Base-by-base conservation (phyloP, 2,888 invertebrate species). In the Atrina japonica region DNA sequence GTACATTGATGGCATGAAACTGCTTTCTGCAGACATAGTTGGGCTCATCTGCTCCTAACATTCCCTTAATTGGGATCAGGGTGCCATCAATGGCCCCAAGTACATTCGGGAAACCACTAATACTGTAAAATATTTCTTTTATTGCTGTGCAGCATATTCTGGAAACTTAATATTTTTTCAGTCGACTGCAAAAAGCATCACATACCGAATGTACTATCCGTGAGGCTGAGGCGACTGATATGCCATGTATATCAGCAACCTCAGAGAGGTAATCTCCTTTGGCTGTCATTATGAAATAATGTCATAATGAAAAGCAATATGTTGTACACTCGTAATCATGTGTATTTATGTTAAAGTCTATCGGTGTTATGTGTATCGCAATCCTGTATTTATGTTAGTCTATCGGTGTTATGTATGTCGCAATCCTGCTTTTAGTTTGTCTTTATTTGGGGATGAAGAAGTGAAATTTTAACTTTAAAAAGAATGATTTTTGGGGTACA, bases 201-300 rank as follows among this genome's bases (percentile, higher is more conserved):
- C 63, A 68, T 16, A 61, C 56, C 14, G 3, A 25, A 11, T 16
- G 40, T 2, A 68, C 11, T 6, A 47, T 16, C 35, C 47, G 35
- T 1, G 68, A 68, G 23, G 30, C 35, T 3, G 63, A 63, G 5
- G 68, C n/a, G 30, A 50, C 30, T 18, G 53, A 60, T 7, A 61
- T 68, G 2, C 68, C 68, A 68, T 68, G 68, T 3, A 63, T 16
- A 47, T 68, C 56, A 6, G 35, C 56, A 55, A 68, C 56, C n/a
- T 68, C 55, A n/a, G 47, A 68, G 1, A 61, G 16, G 25, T 21
- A 68, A 35, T 63, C 63, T 21, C 35, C 63, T 23, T 63, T 63
- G 47, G 68, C 53, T 9, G 47, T 18, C 18, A 61, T 43, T 40
- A 59, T 35, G 27, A 67, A 47, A 67, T 27, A 6, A 67, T 41